Evolutionary conservation across 2,797 vertebrate species (phyloP), one percentile per base, ranked within the genome.

Genomic region (Smutsia gigantea): DNA sequence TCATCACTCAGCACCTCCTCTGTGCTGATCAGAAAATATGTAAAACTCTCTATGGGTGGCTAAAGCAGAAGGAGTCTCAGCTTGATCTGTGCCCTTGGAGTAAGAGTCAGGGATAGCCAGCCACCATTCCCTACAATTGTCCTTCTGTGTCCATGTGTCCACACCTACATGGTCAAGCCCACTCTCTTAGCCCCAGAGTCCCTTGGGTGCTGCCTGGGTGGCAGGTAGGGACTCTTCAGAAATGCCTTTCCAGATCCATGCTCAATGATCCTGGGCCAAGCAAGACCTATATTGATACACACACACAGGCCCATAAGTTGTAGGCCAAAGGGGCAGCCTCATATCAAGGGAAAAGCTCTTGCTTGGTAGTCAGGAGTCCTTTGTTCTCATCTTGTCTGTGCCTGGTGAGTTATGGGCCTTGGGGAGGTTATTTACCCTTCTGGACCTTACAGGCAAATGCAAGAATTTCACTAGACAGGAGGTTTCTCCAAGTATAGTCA

Each of bases 11-110:
- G 64, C 18, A 79, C 86, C 61, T 31, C 61, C 10, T 94, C 72
- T 68, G 59, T 46, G 51, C 69, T 79, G 57, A 79, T 87, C 29
- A 93, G 82, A 91, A 83, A 87, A 66, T 31, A 34, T 19, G 37
- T 37, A 71, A 92, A 84, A 18, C 53, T 34, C 5, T 59, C 37
- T 78, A 34, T 25, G 29, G 31, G 17, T 25, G n/a, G 8, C 61
- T 92, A 13, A 78, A 77, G 39, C 39, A 90, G 77, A 93, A 69
- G 39, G 21, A 23, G 46, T 86, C 37, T 68, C 19, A 71, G 29
- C 21, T 46, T 59, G 49, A 29, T 23, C 85, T 64, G 25, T 49
- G 34, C 17, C 46, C 63, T n/a, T n/a, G 51, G 75, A 87, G 27
- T 57, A 57, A 93, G 57, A 59, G 37, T 74, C 66, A 89, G 51